Conservation (phyloP, 2,113 vertebrate species). For the Planiliza haematocheilus region DNA sequence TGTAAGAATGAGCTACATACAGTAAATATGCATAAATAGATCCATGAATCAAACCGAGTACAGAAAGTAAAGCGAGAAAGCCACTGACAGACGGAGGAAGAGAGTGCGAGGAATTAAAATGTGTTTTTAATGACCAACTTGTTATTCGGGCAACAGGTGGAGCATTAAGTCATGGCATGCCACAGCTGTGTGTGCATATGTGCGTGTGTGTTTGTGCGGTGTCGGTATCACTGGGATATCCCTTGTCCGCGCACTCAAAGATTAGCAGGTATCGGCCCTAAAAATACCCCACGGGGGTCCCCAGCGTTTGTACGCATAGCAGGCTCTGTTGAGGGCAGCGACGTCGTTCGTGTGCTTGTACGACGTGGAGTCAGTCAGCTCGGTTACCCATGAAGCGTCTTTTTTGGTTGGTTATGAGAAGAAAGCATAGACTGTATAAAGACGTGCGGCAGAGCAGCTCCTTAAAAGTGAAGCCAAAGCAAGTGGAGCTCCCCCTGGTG, state of each 20-base stretch:
- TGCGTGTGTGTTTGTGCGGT: conserved; percentile 8
- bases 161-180: conserved; percentile 25
- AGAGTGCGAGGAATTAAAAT: conserved; percentile 21
- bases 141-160: conserved; percentile 51
- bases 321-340: background rate
- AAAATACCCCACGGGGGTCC: conserved; percentile 44
- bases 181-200: conserved; percentile 15
- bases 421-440: too few species aligned
- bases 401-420: too few species aligned
- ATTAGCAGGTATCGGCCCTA: conserved; percentile 34
- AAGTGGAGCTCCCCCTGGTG: too few species aligned
- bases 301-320: background rate
- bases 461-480: too few species aligned
- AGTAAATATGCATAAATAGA: background rate
- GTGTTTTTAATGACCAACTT: conserved; percentile 44
- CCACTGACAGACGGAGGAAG: conserved; percentile 26
- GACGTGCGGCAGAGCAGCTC: too few species aligned
- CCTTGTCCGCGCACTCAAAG: conserved; percentile 17
- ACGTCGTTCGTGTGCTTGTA: background rate
- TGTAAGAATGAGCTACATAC: background rate
- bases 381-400: background rate
- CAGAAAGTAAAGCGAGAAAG: conserved; percentile 16
- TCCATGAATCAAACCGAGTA: conserved; percentile 17
- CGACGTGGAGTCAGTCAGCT: background rate
- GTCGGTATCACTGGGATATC: conserved; percentile 26